phyloP scores from a whole-genome alignment of 2,797 vertebrate species.

The Chromobotia macracanthus region DNA sequence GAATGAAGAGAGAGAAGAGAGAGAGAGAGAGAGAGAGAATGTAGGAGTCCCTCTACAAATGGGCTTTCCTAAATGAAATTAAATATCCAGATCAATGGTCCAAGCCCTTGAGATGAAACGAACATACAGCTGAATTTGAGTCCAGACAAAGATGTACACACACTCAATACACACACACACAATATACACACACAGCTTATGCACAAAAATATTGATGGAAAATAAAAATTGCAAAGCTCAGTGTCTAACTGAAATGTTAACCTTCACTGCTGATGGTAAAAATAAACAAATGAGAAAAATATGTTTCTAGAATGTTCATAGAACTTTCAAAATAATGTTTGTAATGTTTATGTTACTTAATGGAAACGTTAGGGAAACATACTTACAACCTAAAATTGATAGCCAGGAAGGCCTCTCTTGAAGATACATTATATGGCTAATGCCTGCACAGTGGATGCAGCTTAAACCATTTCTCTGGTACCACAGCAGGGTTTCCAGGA shows the following conservation, averaged over 20 bases:
- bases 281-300: not conserved
- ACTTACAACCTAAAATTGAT: too few relatives aligned
- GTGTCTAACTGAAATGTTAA: conserved; percentile 2
- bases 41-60: conserved; percentile 43
- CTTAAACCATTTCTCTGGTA: not conserved
- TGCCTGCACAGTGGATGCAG: not conserved
- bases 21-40: conserved; percentile 17
- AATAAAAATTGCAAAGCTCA: not conserved
- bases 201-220: not conserved
- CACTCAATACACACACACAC: not conserved
- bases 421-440: not conserved
- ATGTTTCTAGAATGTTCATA: too few relatives aligned
- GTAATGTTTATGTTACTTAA: too few relatives aligned
- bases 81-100: conserved; percentile 49
- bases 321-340: too few relatives aligned
- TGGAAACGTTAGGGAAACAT: too few relatives aligned
- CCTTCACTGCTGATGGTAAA: not conserved
- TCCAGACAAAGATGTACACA: not conserved
- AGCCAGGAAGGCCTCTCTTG: not conserved
- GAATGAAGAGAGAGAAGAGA: conserved; percentile 23
- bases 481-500: not conserved
- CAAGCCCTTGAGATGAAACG: conserved; percentile 21
- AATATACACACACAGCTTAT: not conserved
- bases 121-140: conserved; percentile 2
- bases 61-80: conserved; percentile 45